Evolutionary conservation across 2,113 vertebrate species (phyloP).

Genomic region (Coptodon bakossiorum): DNA sequence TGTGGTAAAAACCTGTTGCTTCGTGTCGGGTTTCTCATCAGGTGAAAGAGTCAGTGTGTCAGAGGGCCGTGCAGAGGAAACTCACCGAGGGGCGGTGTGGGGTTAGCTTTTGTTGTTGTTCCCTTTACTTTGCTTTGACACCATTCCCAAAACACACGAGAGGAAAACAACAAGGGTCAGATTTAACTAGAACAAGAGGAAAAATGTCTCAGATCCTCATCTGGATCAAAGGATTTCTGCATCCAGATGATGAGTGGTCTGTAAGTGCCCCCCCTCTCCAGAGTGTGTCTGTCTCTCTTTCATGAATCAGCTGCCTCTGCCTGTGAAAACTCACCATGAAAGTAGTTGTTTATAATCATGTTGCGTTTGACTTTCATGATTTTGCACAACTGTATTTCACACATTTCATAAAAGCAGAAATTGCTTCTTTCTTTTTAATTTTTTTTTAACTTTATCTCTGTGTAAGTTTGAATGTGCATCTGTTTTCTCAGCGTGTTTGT

Average conservation of each 20-base stretch:
- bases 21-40: slow-evolving; percentile 25
- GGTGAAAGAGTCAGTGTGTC: slow-evolving; percentile 46
- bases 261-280: neutral
- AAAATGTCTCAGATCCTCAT: neutral
- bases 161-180: neutral
- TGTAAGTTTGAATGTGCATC: neutral
- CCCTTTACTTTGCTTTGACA: slow-evolving; percentile 1
- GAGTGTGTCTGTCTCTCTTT: neutral
- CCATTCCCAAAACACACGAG: slow-evolving; percentile 19
- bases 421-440: neutral
- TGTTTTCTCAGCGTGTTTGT: slow-evolving; percentile 28
- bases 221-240: slow-evolving; percentile 3
- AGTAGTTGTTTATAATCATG: neutral
- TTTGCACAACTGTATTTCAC: neutral
- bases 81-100: neutral
- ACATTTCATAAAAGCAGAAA: slow-evolving; percentile 4
- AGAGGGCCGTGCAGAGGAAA: slow-evolving; percentile 8
- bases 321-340: neutral
- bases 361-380: neutral
- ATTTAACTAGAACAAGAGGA: neutral
- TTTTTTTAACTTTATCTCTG: neutral
- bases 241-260: neutral
- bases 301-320: slow-evolving; percentile 5
- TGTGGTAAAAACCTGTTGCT: slow-evolving; percentile 15
- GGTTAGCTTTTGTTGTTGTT: slow-evolving; percentile 1